Base-by-base conservation (phyloP, 2,888 invertebrate species). In the Hypomecis punctinalis region DNA sequence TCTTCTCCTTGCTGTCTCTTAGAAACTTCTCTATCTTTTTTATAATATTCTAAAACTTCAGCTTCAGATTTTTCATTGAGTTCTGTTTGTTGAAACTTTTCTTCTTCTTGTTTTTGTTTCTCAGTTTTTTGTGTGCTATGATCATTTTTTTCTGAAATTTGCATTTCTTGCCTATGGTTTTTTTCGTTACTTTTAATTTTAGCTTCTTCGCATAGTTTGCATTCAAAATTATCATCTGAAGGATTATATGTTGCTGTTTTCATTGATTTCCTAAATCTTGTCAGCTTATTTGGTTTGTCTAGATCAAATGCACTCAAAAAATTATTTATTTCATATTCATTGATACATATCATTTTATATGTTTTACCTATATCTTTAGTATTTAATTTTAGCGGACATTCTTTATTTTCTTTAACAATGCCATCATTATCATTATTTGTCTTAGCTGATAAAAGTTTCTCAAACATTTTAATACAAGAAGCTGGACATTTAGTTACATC, bases 381-480 rank as follows among this genome's bases (percentile, higher is more conserved):
- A 23, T 23, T 23, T 23, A 23, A 23, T 23, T 23, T 23, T 23
- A 23, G 23, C 23, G 23, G 23, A 23, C 23, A 23, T 23, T 23
- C 10, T 0, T 48, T 35, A 35, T 10, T 37, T 33, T 40, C 33
- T 52, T 39, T 10, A 35, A 9, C 10, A 35, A 9, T 35, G 35
- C 10, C 35, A 47, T 23, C 11, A 23, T 10, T 6, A 10, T 7
- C 3, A 5, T 6, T 39, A 39, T 1, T 8, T 2, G 5, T 48
- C 4, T 40, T 6, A 8, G 33, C 6, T 40, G 5, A 9, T 9
- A 52, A 52, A 33, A 40, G 23, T 7, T 40, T 52, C 9, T 52
- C 39, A 23, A 40, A 52, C 13, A 52, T 52, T 8, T 52, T 52
- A 5, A 39, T 39, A 40, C 52, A 52, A 23, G 39, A 40, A 40